These are phyloP conservation scores for Eupithecia subumbrata DNA, from an alignment of 2,888 invertebrate species.

Conservation along the genomic window DNA sequence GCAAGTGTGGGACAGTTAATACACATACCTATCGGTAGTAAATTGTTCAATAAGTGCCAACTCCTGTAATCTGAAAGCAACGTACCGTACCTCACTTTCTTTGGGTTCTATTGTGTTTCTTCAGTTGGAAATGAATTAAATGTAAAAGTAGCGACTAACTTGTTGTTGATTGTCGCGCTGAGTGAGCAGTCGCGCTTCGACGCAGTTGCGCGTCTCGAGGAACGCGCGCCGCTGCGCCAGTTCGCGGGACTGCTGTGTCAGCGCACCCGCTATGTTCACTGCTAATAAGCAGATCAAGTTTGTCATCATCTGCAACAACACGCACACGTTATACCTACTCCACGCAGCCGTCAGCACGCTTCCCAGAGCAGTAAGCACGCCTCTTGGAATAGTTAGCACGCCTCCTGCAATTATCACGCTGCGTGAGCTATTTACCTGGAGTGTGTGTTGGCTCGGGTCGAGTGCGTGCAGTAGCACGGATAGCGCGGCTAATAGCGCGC, in stretches of 20 bases:
- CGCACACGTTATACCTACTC: not conserved
- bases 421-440: not conserved
- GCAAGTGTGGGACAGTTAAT: not conserved
- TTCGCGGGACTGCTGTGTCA: constrained; percentile 96
- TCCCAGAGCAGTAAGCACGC: not conserved
- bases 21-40: not conserved
- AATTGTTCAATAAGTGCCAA: not conserved
- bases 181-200: constrained; percentile 94
- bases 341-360: not conserved
- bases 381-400: not conserved
- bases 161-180: constrained; percentile 98
- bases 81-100: not conserved
- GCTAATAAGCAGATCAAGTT: constrained; percentile 88
- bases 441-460: not conserved
- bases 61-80: not conserved
- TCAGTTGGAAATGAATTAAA: not conserved
- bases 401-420: not conserved
- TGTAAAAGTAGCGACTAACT: constrained; percentile 78
- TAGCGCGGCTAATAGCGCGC: constrained; percentile 87
- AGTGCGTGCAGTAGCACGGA: constrained; percentile 80
- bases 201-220: constrained; percentile 96
- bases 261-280: constrained; percentile 93
- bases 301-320: constrained; percentile 84
- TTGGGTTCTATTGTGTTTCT: not conserved
- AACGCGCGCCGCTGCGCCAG: constrained; percentile 95